Evolutionary conservation across 2,113 vertebrate genomes (phyloP).

Genomic region (Tamias sibiricus): DNA sequence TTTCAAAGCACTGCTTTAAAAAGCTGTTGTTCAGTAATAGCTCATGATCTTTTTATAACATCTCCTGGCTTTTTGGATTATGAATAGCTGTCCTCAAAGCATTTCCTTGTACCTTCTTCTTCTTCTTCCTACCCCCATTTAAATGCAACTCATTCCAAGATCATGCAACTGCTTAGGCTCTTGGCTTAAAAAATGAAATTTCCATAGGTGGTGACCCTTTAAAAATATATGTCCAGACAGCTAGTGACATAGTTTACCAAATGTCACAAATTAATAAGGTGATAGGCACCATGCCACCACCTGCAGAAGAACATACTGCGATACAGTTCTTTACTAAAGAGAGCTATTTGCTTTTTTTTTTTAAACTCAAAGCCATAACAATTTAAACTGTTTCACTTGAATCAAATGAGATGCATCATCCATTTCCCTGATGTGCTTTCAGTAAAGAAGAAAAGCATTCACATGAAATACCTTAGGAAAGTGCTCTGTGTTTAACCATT

Average conservation of each 20-base stretch:
- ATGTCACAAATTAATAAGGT: neutral
- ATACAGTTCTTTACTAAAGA: neutral
- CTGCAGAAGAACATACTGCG: neutral
- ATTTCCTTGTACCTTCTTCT: constrained; percentile 50
- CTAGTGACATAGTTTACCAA: neutral
- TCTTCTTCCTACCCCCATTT: constrained; percentile 4
- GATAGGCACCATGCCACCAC: neutral
- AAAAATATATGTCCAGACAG: neutral
- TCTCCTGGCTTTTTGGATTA: constrained; percentile 67
- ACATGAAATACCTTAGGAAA: neutral
- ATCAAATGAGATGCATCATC: constrained; percentile 57
- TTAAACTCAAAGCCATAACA: constrained; percentile 24
- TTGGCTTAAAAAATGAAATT: neutral
- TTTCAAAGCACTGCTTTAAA: constrained; percentile 27
- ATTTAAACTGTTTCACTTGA: constrained; percentile 59
- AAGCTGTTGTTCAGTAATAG: neutral
- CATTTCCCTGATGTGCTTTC: constrained; percentile 40
- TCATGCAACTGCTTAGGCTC: neutral
- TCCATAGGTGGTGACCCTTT: constrained; percentile 25
- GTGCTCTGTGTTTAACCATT: constrained; percentile 59
- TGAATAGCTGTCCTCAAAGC: constrained; percentile 65
- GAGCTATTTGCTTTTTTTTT: neutral
- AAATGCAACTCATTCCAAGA: constrained; percentile 62
- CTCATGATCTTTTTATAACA: neutral
- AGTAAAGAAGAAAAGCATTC: constrained; percentile 20